Evolutionary conservation across 1,140 invertebrate genomes (phyloP).

Genomic region (Trichonephila clavata): DNA sequence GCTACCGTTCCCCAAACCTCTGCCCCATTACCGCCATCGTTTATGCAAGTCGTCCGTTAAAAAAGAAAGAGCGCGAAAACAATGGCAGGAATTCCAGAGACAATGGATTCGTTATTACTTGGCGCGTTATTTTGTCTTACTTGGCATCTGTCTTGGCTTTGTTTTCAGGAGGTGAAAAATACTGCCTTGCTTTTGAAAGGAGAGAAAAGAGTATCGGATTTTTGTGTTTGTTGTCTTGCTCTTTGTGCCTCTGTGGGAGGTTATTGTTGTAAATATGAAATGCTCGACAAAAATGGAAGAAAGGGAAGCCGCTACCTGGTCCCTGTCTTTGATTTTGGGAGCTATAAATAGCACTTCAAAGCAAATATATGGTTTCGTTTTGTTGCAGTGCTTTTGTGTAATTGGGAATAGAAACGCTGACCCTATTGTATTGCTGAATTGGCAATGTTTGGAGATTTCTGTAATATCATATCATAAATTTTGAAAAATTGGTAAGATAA

Average conservation of each 20-base stretch:
- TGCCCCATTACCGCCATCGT: conserved; percentile 15
- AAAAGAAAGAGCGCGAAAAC: conserved; percentile 31
- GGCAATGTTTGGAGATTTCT: no score
- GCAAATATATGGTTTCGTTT: neutral
- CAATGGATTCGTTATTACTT: conserved; percentile 50
- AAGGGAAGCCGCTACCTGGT: neutral
- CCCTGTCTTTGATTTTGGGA: neutral
- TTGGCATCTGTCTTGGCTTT: neutral
- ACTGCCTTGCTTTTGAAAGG: conserved; percentile 12
- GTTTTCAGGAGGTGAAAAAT: conserved; percentile 37
- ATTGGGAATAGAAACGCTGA: neutral
- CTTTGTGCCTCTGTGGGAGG: conserved; percentile 5
- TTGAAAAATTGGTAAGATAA: no score
- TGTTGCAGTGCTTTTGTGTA: neutral
- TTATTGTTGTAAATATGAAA: conserved; percentile 23
- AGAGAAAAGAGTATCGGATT: conserved; percentile 25
- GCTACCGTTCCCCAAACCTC: conserved; percentile 14
- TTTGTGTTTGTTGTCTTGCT: conserved; percentile 8
- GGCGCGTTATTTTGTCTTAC: conserved; percentile 5
- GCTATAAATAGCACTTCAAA: conserved; percentile 1
- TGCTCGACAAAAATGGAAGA: neutral
- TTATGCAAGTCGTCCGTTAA: neutral
- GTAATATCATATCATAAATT: no score
- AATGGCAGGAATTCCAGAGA: conserved; percentile 45
- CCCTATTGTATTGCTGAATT: neutral